Evolutionary conservation across 1,140 invertebrate species (phyloP), one percentile per base, ranked within the genome.

Genomic region (Diorhabda elongata): DNA sequence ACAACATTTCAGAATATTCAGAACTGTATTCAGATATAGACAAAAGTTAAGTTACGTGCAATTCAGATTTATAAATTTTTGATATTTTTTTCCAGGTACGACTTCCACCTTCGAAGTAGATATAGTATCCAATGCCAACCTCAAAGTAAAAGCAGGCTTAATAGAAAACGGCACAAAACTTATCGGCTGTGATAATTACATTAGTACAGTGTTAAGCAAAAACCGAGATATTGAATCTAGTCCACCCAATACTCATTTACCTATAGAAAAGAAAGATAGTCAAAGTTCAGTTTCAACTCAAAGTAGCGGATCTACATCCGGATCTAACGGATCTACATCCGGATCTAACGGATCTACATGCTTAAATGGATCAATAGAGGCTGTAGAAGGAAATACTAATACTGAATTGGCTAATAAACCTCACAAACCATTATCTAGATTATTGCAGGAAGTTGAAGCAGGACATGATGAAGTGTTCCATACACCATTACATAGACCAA

Each of bases 121-220:
- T 61, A 64, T 71, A 58, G 73, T 69, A 63, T 86, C 81, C 62
- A 82, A 82, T 43, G 79, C 83, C 69, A 82, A 81, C 73, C 78
- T 81, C 76, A 85, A 80, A 75, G 75, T 83, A 80, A 74, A 82
- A 83, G 74, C 83, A 82, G 71, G 84, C 81, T 79, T 87, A 83
- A 75, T 73, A 3, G 75, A 77, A 66, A 84, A 82, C 73, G 81
- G 85, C 73, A 81, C 86, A 72, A 88, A 88, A 78, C 86, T 87
- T 74, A 88, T 88, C 71, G 87, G 86, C 42, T 84, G 85, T 69
- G 87, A 89, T 78, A 89, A 88, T 82, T 89, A 89, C 76, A 87
- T 88, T 66, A 87, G 85, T 11, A 88, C 87, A 60, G 65, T 86
- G 83, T 74, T 80, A 66, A 85, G 84, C 8, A 85, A 86, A 71